Evolutionary conservation across 1,140 invertebrate species (phyloP).

Genomic region (Solenopsis invicta): DNA sequence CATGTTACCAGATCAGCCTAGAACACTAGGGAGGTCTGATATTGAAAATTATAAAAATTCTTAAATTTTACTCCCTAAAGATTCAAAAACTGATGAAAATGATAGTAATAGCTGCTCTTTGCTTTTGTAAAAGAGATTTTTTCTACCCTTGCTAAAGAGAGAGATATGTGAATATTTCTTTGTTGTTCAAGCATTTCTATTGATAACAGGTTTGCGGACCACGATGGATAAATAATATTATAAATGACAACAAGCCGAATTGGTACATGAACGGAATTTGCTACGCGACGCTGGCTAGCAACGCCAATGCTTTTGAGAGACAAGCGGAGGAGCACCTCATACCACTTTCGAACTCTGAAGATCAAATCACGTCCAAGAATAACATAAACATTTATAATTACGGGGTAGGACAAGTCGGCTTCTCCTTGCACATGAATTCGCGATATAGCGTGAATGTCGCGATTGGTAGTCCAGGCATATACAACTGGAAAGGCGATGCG

Average conservation of each 20-base stretch:
- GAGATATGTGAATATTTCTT: not conserved
- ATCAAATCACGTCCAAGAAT: not conserved
- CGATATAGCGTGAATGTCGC: conserved; percentile 72
- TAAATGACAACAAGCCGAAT: conserved; percentile 2
- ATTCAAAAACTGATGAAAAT: conserved; percentile 3
- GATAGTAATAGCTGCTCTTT: not conserved
- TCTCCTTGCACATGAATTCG: conserved; percentile 78
- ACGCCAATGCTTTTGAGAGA: conserved; percentile 58
- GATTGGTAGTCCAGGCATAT: conserved; percentile 88
- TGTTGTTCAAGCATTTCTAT: not conserved
- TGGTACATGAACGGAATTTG: conserved; percentile 85
- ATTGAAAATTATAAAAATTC: not conserved
- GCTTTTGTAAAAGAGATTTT: not conserved
- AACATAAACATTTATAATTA: conserved; percentile 62
- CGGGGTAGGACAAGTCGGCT: conserved; percentile 81
- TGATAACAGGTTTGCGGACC: conserved; percentile 79
- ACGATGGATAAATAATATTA: conserved; percentile 72
- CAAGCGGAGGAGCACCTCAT: conserved; percentile 46
- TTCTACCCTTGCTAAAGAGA: too few species aligned
- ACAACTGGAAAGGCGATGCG: conserved; percentile 86
- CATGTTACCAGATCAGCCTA: not conserved
- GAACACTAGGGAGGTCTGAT: not conserved
- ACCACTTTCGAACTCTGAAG: conserved; percentile 14
- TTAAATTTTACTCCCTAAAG: not conserved
- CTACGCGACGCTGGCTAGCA: conserved; percentile 78